Conservation (phyloP, 2,888 invertebrate genomes). For the Mongoloraphidia duomilia region DNA sequence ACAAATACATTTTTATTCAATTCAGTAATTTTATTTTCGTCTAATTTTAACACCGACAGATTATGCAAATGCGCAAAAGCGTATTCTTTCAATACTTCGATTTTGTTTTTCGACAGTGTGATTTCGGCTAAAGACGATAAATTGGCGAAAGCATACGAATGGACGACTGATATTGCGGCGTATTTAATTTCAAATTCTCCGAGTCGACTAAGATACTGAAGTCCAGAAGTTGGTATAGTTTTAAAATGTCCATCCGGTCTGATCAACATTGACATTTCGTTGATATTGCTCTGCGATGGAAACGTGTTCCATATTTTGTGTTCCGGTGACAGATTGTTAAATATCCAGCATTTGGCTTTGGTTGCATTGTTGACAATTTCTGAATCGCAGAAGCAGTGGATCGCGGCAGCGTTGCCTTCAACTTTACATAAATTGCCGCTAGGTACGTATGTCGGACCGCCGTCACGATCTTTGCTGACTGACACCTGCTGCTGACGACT, state of each 20-base stretch:
- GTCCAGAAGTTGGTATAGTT: conserved; percentile 55
- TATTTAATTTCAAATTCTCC: conserved; percentile 55
- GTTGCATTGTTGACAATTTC: conserved; percentile 42
- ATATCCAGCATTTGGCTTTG: conserved; percentile 65
- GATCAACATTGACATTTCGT: conserved; percentile 56
- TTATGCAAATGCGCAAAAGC: conserved; percentile 60
- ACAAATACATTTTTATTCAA: conserved; percentile 59
- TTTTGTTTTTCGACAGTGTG: conserved; percentile 52
- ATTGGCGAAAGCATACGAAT: conserved; percentile 60
- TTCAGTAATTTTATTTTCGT: conserved; percentile 62
- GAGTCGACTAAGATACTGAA: conserved; percentile 49
- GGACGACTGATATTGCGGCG: conserved; percentile 53
- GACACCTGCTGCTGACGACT: no score
- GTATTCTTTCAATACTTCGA: conserved; percentile 48
- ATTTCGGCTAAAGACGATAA: conserved; percentile 51
- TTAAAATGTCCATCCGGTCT: conserved; percentile 52
- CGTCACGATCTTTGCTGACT: neutral
- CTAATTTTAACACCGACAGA: conserved; percentile 52
- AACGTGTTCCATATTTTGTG: conserved; percentile 64
- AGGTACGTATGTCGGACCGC: conserved; percentile 6
- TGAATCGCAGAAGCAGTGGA: conserved; percentile 54
- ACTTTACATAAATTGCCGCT: conserved; percentile 39
- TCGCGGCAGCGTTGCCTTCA: conserved; percentile 37
- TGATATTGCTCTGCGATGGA: conserved; percentile 52
- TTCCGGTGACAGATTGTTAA: conserved; percentile 51